Percentiles rank a stretch among this genome's conserved stretches.
Evolutionary conservation across 2,797 vertebrate species (phyloP).

Genomic region (Leptatherina wallacei): DNA sequence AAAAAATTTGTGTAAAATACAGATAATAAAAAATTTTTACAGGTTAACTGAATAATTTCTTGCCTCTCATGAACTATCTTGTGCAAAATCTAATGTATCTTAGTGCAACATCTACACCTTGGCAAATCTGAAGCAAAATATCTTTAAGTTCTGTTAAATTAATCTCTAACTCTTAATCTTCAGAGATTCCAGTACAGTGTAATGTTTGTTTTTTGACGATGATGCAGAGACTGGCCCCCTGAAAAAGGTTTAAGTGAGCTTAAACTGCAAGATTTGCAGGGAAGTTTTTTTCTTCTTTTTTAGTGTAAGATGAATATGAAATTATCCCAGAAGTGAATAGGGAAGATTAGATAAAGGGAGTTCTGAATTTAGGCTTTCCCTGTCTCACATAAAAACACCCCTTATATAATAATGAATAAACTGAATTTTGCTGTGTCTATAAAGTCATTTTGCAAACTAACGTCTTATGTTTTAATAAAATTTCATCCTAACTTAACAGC

Average conservation of each 20-base stretch:
- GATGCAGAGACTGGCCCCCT: too few relatives aligned
- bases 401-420: neutral
- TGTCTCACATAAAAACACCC: neutral
- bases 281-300: neutral
- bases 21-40: conserved; percentile 26
- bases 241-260: too few relatives aligned
- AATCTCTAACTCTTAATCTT: too few relatives aligned
- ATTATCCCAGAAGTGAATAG: neutral
- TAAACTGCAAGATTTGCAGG: too few relatives aligned
- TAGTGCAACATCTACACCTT: neutral
- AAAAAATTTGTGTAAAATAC: conserved; percentile 20
- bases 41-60: neutral
- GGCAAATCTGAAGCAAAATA: neutral
- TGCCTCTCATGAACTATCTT: neutral
- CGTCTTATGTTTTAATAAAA: neutral
- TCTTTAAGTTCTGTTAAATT: neutral
- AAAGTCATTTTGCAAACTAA: neutral
- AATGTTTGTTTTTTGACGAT: too few relatives aligned
- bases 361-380: neutral
- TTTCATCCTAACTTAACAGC: neutral
- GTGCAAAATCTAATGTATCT: neutral
- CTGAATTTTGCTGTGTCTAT: neutral
- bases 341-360: neutral
- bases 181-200: too few relatives aligned
- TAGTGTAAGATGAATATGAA: neutral